Percentiles rank a stretch among this genome's conserved stretches.
These are phyloP conservation scores for Orthosia gothica DNA, from an alignment of 2,888 invertebrate species.

Conservation along the genomic window DNA sequence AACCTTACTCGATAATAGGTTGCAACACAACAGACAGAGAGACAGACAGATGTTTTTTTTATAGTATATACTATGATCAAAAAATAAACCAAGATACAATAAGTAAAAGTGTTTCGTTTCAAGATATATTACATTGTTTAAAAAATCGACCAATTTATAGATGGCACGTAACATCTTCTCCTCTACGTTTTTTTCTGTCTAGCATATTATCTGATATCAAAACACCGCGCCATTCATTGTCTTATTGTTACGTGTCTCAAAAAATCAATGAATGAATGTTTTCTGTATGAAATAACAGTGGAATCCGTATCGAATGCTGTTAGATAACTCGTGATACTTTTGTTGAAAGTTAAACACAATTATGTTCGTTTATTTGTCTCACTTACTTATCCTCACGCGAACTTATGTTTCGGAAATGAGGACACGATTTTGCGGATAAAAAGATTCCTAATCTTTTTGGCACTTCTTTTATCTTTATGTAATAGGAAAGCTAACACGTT, in stretches of 20 bases:
- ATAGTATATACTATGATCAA: no score
- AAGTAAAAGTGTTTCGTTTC: neutral
- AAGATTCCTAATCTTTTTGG: neutral
- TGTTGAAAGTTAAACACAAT: slow-evolving; percentile 58
- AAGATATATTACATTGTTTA: slow-evolving; percentile 4
- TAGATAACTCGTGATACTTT: slow-evolving; percentile 51
- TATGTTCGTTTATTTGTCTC: slow-evolving; percentile 51
- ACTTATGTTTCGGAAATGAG: slow-evolving; percentile 22
- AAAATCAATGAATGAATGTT: slow-evolving; percentile 42
- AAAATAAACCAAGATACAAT: neutral
- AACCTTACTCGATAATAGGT: no score
- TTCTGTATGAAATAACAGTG: slow-evolving; percentile 24
- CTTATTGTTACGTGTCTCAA: slow-evolving; percentile 20
- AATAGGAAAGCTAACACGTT: slow-evolving; percentile 3
- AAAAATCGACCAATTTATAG: neutral
- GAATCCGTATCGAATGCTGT: slow-evolving; percentile 52
- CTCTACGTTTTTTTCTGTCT: slow-evolving; percentile 11
- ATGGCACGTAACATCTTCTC: neutral
- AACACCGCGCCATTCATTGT: slow-evolving; percentile 30
- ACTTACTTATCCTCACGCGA: slow-evolving; percentile 50
- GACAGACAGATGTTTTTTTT: no score
- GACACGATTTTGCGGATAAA: slow-evolving; percentile 4
- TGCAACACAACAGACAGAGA: neutral
- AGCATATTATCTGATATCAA: slow-evolving; percentile 18
- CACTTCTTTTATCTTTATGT: slow-evolving; percentile 17